Base-by-base conservation (phyloP, 2,797 vertebrate species). In the Hybognathus amarus region DNA sequence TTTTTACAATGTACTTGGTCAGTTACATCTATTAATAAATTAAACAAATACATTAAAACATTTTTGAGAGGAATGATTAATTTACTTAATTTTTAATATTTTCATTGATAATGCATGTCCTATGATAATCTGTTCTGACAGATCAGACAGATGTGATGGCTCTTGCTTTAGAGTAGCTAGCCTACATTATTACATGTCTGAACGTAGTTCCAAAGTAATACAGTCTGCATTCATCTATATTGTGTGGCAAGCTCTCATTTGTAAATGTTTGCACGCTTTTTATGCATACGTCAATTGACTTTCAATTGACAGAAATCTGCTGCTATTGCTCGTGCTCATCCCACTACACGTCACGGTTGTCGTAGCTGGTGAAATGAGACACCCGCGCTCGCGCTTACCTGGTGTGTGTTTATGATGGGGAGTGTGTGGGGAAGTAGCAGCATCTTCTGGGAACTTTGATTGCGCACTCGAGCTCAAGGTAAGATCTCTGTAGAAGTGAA, bases 371-470 rank as follows among this genome's bases (percentile, higher is more conserved):
- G 93, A 89, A 93, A 93, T 56, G 67, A 83, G 92, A 92, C 92
- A 85, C 90, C n/a, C 86, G 85, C 86, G 84, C 70, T 73, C 45
- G 70, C 71, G 50, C 92, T 95, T 95, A n/a, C 95, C 95, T 94
- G 93, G 93, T 94, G 85, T 79, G 66, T 38, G 66, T 40, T 22
- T 13, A 27, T 68, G 30, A n/a, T 36, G 17, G 30, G 5, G 77
- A 18, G 61, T 10, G 61, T n/a, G 69, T 81, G 27, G 59, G 69
- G 42, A 54, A 64, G 24, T 59, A 50, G 81, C 61, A 75, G 73
- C 73, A 82, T 68, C 80, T 82, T 54, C 18, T 82, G 7, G 12
- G 9, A 83, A 67, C n/a, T 56, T 68, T 67, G 15, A 30, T 52
- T 64, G 17, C 18, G 11, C 6, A 54, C 18, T 59, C 8, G 54